These are phyloP conservation scores for Spongilla lacustris DNA, from an alignment of 37 sponge, comb jelly and placozoan genomes.

Conservation along the genomic window DNA sequence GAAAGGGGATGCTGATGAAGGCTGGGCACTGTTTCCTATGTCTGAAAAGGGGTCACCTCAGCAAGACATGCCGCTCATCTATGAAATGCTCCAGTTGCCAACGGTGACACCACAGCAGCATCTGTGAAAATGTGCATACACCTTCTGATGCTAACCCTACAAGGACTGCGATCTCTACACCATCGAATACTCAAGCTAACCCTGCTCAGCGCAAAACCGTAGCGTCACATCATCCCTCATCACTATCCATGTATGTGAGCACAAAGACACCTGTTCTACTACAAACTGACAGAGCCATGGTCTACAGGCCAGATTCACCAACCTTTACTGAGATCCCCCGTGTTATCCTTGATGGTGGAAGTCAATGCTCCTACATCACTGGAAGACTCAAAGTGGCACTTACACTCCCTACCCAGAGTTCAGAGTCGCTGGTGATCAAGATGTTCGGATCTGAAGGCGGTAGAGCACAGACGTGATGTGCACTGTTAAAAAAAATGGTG, in stretches of 20 bases:
- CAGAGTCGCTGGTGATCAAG: background rate
- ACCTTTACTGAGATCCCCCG: background rate
- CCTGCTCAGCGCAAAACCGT: slow-evolving; percentile 3
- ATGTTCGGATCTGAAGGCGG: slow-evolving; percentile 16
- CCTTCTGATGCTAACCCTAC: background rate
- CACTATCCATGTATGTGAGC: slow-evolving; percentile 1
- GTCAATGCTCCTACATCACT: slow-evolving; percentile 18
- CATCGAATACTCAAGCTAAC: background rate
- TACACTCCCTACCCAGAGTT: background rate
- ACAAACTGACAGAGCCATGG: slow-evolving; percentile 20
- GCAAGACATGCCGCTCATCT: slow-evolving; percentile 19
- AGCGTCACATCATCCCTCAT: background rate
- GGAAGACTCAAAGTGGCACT: background rate
- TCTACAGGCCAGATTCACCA: slow-evolving; percentile 24
- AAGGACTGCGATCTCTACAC: background rate
- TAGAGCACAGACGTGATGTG: background rate
- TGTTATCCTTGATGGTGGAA: slow-evolving; percentile 29
- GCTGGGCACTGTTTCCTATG: too few relatives aligned
- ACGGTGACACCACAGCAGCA: slow-evolving; percentile 20
- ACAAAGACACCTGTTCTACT: background rate
- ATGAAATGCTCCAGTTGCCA: slow-evolving; percentile 9
- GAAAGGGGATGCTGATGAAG: too few relatives aligned
- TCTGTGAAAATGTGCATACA: slow-evolving; percentile 1
- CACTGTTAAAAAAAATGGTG: too few relatives aligned
- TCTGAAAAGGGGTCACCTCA: slow-evolving; percentile 35